phyloP scores from a whole-genome alignment of 1,140 invertebrate species.

The Agrypnia vestita region DNA sequence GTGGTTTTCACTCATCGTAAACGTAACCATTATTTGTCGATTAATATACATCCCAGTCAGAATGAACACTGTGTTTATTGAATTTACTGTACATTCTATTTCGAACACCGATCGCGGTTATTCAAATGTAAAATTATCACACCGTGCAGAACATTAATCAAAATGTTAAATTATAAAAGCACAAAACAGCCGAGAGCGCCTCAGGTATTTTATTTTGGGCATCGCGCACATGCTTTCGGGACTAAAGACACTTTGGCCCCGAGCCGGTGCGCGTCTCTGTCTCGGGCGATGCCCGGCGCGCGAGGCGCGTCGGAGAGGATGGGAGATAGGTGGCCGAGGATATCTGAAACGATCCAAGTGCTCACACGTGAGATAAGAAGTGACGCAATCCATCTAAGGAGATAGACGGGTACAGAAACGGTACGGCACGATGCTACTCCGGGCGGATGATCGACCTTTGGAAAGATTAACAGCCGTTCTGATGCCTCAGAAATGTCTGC shows the following conservation, averaged over 20 bases:
- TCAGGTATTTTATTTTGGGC: slow-evolving; percentile 14
- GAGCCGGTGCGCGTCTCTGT: background rate
- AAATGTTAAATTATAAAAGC: slow-evolving; percentile 16
- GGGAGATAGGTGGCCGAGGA: background rate
- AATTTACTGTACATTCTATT: slow-evolving; percentile 1
- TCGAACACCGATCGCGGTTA: no score
- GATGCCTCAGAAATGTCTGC: background rate
- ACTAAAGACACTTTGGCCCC: background rate
- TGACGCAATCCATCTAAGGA: slow-evolving; percentile 33
- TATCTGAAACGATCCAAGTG: slow-evolving; percentile 1
- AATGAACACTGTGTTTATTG: slow-evolving; percentile 3
- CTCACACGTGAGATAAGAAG: slow-evolving; percentile 19
- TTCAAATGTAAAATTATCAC: background rate
- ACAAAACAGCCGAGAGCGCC: no score
- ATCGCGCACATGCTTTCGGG: background rate
- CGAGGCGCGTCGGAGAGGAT: background rate
- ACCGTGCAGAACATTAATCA: slow-evolving; percentile 11
- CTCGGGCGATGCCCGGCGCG: background rate
- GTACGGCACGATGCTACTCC: slow-evolving; percentile 7
- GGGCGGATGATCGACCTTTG: background rate
- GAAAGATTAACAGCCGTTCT: slow-evolving; percentile 1
- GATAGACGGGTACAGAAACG: slow-evolving; percentile 6
- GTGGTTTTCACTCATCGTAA: slow-evolving; percentile 1
- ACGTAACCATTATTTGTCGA: background rate
- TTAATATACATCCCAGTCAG: background rate